Percentiles rank a stretch among this genome's conserved stretches.
These are phyloP conservation scores for Porites lutea DNA, from an alignment of 64 coral and sea anemone genomes.

Conservation along the genomic window DNA sequence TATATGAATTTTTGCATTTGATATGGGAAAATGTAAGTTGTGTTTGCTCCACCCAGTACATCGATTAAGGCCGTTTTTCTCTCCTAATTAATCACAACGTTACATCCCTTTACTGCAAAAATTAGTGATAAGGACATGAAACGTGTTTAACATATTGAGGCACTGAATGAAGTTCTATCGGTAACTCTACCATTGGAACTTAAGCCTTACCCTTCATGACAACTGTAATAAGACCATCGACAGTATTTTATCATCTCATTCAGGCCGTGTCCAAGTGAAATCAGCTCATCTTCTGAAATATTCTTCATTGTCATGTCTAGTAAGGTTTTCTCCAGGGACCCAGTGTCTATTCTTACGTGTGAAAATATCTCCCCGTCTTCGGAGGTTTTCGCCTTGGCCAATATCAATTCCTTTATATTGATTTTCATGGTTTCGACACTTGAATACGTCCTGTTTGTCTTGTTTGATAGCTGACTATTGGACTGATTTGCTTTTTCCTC, in stretches of 20 bases:
- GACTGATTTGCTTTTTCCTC: too few species aligned
- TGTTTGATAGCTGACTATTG: not conserved
- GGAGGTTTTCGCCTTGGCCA: conserved; percentile 4
- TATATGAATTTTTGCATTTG: too few species aligned
- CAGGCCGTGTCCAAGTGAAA: conserved; percentile 49
- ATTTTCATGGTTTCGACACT: not conserved
- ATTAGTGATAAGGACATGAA: too few species aligned
- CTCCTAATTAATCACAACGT: too few species aligned
- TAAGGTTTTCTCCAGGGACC: conserved; percentile 1
- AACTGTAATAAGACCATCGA: conserved; percentile 76
- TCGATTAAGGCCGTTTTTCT: too few species aligned
- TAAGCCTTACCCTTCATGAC: conserved; percentile 65
- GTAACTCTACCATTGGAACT: too few species aligned
- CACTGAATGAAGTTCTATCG: too few species aligned
- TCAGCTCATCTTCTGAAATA: conserved; percentile 33
- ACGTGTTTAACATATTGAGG: too few species aligned
- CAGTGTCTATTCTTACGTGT: conserved; percentile 46
- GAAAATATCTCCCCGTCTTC: conserved; percentile 20
- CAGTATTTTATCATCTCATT: conserved; percentile 69
- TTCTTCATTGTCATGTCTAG: conserved; percentile 25
- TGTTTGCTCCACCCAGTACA: too few species aligned
- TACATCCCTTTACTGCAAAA: too few species aligned
- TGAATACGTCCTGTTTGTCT: not conserved
- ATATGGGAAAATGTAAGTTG: too few species aligned
- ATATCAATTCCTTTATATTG: not conserved